These are phyloP conservation scores for Actinia equina DNA, from an alignment of 64 coral and sea anemone genomes.

Conservation along the genomic window DNA sequence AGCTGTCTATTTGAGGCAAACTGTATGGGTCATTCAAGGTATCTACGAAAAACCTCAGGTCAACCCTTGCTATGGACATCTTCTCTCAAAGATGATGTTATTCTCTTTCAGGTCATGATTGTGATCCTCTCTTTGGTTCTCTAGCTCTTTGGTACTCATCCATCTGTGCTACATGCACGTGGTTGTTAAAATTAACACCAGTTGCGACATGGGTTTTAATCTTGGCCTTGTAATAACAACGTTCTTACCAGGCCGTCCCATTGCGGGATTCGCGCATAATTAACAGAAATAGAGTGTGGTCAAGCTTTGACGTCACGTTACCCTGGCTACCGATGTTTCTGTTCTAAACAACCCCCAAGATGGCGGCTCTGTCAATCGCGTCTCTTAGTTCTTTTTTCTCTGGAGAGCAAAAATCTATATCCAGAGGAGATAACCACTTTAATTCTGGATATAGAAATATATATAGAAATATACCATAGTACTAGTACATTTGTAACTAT, in stretches of 20 bases:
- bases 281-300: too few relatives aligned
- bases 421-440: conserved; percentile 26
- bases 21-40: conserved; percentile 29
- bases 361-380: conserved; percentile 30
- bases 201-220: conserved; percentile 4
- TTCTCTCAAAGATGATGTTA: conserved; percentile 25
- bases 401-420: conserved; percentile 25
- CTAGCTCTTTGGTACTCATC: conserved; percentile 21
- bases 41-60: conserved; percentile 25
- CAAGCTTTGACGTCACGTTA: conserved; percentile 15
- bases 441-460: too few relatives aligned
- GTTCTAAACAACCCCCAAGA: conserved; percentile 54
- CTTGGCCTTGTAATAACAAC: conserved; percentile 23
- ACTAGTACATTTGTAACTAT: too few relatives aligned
- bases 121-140: conserved; percentile 61
- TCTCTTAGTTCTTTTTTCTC: conserved; percentile 28
- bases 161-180: conserved; percentile 63
- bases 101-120: conserved; percentile 64
- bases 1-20: conserved; percentile 60
- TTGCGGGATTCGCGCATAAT: too few relatives aligned
- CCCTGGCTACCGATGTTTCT: conserved; percentile 8
- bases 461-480: too few relatives aligned
- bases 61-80: conserved; percentile 42
- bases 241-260: too few relatives aligned
- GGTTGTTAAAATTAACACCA: conserved; percentile 62